Conservation (phyloP, 2,113 vertebrate species). For the human region DNA sequence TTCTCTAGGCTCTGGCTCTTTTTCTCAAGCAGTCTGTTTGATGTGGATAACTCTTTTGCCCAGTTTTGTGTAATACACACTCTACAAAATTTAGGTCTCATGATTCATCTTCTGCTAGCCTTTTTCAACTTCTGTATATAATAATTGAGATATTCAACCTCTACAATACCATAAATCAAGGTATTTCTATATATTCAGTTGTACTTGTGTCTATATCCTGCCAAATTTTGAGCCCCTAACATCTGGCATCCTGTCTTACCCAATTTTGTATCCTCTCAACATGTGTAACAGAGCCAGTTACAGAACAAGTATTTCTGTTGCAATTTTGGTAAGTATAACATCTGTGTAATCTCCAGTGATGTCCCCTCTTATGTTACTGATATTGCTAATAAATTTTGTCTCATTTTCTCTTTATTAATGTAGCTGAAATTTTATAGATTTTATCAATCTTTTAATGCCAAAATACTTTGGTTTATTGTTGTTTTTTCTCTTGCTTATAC, state of each 20-base stretch:
- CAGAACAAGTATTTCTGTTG: background rate
- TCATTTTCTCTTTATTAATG: background rate
- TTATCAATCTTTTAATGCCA: background rate
- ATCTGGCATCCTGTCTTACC: background rate
- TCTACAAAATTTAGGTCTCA: background rate
- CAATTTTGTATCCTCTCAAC: too few relatives aligned
- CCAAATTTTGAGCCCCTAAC: background rate
- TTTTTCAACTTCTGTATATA: background rate
- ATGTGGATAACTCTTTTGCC: background rate
- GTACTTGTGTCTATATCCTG: background rate
- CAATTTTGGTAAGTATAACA: background rate
- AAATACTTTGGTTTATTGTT: background rate
- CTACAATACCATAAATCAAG: background rate
- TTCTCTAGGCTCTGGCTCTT: background rate
- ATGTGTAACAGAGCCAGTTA: background rate
- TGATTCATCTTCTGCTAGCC: background rate
- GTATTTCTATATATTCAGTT: background rate
- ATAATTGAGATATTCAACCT: background rate
- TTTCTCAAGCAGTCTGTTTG: background rate
- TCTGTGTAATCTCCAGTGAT: background rate
- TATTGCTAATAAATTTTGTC: too few relatives aligned
- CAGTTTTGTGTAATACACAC: background rate
- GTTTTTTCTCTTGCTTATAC: background rate
- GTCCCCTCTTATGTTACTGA: background rate
- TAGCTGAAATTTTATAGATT: background rate